These are phyloP conservation scores for Mobula birostris DNA, from an alignment of 2,113 vertebrate species.

Conservation along the genomic window DNA sequence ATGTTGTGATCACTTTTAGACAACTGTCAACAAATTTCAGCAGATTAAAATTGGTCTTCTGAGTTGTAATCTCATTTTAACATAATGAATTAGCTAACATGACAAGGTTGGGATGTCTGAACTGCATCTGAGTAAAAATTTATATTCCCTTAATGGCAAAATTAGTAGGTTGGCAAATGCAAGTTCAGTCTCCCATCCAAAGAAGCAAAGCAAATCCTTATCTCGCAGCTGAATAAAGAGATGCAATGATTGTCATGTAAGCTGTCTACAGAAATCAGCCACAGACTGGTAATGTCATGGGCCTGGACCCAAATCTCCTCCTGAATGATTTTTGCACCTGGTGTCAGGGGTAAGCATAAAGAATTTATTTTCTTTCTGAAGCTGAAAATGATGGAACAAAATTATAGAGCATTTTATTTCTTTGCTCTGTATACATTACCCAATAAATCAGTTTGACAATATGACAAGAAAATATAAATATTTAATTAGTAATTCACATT, in stretches of 20 bases:
- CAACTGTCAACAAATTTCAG: not conserved
- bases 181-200: not conserved
- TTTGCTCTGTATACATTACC: not conserved
- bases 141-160: not conserved
- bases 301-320: not conserved
- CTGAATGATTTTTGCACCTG: not conserved
- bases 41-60: not conserved
- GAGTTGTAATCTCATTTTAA: not conserved
- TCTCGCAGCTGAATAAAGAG: not conserved
- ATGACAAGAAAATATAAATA: not conserved
- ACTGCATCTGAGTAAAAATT: not conserved
- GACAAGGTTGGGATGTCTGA: not conserved
- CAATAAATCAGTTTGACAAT: not conserved
- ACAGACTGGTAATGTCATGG: not conserved
- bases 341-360: not conserved
- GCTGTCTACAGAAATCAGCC: not conserved
- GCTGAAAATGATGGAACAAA: not conserved
- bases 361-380: not conserved
- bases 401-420: not conserved
- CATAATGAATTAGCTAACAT: not conserved
- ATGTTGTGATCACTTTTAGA: not conserved
- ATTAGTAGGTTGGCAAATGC: not conserved
- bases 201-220: not conserved
- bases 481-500: not conserved
- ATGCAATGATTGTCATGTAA: not conserved